phyloP scores from a whole-genome alignment of 2,113 vertebrate genomes.

The Kryptolebias marmoratus region DNA sequence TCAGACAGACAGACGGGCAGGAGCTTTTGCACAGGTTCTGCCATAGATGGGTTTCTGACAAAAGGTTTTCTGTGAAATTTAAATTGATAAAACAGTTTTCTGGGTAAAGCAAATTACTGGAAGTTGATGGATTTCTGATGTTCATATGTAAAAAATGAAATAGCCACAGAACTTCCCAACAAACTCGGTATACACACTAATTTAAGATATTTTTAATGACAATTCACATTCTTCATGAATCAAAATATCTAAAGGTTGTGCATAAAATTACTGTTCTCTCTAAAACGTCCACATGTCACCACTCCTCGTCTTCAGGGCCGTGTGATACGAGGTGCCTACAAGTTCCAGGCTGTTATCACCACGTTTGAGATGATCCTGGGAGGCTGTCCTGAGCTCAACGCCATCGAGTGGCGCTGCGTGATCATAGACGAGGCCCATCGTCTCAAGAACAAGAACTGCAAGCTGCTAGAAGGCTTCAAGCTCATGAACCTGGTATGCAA shows the following conservation, averaged over 20 bases:
- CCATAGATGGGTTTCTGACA: not conserved
- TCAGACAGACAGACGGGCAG: constrained; percentile 40
- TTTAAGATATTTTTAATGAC: not conserved
- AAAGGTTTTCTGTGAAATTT: constrained; percentile 6
- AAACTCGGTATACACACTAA: no score
- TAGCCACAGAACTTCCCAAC: no score
- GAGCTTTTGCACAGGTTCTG: constrained; percentile 9
- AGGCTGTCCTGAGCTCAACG: constrained; percentile 95
- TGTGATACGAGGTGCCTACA: constrained; percentile 90
- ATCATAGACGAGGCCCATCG: constrained; percentile 98
- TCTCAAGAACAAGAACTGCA: constrained; percentile 99
- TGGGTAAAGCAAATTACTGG: not conserved
- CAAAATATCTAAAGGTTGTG: no score
- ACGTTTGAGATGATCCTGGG: constrained; percentile 99
- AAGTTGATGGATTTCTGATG: no score
- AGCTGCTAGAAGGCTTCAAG: constrained; percentile 96
- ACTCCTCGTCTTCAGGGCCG: constrained; percentile 81
- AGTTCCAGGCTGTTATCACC: constrained; percentile 95
- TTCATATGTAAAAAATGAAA: no score
- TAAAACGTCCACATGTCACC: not conserved
- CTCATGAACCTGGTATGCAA: constrained; percentile 92
- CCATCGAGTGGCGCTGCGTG: constrained; percentile 96
- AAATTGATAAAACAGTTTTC: constrained; percentile 13
- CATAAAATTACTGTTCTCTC: not conserved
- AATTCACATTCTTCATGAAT: no score